phyloP scores from a whole-genome alignment of 1,140 invertebrate species.

The Ips typographus region DNA sequence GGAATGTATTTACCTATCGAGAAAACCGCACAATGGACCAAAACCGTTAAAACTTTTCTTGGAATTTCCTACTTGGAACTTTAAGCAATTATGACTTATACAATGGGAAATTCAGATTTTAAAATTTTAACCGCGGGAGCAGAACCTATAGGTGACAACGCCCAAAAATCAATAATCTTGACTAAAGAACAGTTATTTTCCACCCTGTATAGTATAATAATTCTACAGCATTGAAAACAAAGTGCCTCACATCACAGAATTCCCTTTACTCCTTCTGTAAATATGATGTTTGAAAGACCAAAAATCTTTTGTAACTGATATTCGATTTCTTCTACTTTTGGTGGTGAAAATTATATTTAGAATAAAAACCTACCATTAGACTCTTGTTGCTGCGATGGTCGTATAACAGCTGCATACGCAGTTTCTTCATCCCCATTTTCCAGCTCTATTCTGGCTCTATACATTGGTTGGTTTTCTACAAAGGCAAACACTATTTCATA shows the following conservation, averaged over 20 bases:
- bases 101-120: too few relatives aligned
- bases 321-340: not conserved
- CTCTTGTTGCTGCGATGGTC: conserved; percentile 49
- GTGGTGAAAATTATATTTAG: too few relatives aligned
- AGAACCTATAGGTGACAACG: too few relatives aligned
- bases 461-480: conserved; percentile 72
- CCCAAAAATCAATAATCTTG: too few relatives aligned
- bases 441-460: conserved; percentile 76
- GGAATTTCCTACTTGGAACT: too few relatives aligned
- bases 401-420: conserved; percentile 72
- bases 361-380: conserved; percentile 18
- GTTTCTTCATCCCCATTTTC: conserved; percentile 94
- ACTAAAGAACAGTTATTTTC: too few relatives aligned
- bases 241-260: not conserved
- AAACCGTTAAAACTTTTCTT: too few relatives aligned
- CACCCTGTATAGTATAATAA: too few relatives aligned
- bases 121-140: too few relatives aligned
- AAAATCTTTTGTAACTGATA: not conserved
- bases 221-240: too few relatives aligned
- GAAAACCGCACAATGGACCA: too few relatives aligned
- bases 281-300: not conserved
- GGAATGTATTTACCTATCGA: conserved; percentile 73
- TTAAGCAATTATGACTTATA: too few relatives aligned
- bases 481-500: not conserved
- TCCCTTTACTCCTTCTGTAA: not conserved